Evolutionary conservation across 1,140 invertebrate genomes (phyloP), one percentile per base, ranked within the genome.

Genomic region (Macrosteles quadrilineatus): DNA sequence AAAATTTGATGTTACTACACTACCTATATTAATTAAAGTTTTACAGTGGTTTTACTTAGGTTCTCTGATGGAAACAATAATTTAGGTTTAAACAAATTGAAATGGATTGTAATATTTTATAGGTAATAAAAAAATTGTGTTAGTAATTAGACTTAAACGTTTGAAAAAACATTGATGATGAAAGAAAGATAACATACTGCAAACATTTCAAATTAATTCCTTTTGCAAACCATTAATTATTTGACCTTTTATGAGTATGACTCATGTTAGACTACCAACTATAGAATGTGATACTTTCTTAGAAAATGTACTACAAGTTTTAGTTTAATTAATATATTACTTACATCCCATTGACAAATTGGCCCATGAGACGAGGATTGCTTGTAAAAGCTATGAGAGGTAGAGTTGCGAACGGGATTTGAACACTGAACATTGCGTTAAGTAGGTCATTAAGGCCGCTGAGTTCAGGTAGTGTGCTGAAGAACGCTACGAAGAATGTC

Each of bases 311-410:
- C 29, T 69, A 71, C 45, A 53, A 43, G 62, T 31, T 62, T 55
- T 40, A 23, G 29, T 53, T 17, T 67, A 66, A 21, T 27, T 32
- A 31, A 65, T 50, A 47, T 30, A 30, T 71, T 62, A 82, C 86
- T 80, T 82, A 91, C 88, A 84, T 75, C 82, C 90, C 90, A 81
- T 91, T 93, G 53, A 84, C 86, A 77, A 93, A 95, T 73, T 91
- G 88, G 47, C 91, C 91, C 95, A 97, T 97, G 4, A 97, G 88
- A 50, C 83, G 81, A 62, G 80, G 79, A 74, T 91, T 90, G 64
- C 91, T 91, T 0, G 94, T 96, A 76, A 97, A 97, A 0, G 94
- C 92, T 29, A 97, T 87, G 0, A 92, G 91, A n/a, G 95, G 95
- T 67, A 97, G 81, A 6, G 93, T 86, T 17, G 95, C 91, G 77